Evolutionary conservation across 2,888 invertebrate species (phyloP).

Genomic region (Mimas tiliae): DNA sequence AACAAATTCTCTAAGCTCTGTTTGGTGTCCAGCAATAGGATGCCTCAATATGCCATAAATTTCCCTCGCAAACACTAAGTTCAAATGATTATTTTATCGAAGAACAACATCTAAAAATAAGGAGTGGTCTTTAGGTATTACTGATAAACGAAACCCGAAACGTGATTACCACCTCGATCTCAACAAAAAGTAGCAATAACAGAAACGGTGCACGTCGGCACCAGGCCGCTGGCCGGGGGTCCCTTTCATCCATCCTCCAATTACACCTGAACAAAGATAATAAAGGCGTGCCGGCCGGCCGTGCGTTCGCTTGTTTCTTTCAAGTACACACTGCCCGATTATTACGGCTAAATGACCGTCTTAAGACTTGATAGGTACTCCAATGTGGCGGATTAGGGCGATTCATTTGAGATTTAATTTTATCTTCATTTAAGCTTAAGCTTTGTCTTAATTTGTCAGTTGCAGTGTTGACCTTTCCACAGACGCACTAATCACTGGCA

Average conservation of each 20-base stretch:
- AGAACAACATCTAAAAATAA: background rate
- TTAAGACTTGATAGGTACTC: constrained; percentile 52
- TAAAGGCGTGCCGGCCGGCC: constrained; percentile 51
- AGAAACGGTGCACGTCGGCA: constrained; percentile 7
- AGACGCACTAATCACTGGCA: too few relatives aligned
- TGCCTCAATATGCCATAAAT: background rate
- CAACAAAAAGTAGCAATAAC: constrained; percentile 15
- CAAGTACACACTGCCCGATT: constrained; percentile 71
- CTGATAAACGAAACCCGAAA: background rate
- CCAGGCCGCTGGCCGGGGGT: background rate
- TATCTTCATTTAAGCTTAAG: background rate
- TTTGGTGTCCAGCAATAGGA: too few relatives aligned
- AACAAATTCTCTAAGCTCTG: too few relatives aligned
- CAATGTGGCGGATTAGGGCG: constrained; percentile 38
- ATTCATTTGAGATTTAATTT: background rate
- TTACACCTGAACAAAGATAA: constrained; percentile 71
- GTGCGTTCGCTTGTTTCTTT: constrained; percentile 58
- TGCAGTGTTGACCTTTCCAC: too few relatives aligned
- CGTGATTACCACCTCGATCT: constrained; percentile 12
- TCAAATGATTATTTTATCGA: too few relatives aligned
- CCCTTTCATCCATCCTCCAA: constrained; percentile 51
- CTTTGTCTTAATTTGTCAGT: background rate
- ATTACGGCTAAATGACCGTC: constrained; percentile 81
- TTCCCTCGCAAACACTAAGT: background rate
- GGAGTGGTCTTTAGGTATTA: background rate